Conservation (phyloP, 2,113 vertebrate genomes). For the Poecile atricapillus region DNA sequence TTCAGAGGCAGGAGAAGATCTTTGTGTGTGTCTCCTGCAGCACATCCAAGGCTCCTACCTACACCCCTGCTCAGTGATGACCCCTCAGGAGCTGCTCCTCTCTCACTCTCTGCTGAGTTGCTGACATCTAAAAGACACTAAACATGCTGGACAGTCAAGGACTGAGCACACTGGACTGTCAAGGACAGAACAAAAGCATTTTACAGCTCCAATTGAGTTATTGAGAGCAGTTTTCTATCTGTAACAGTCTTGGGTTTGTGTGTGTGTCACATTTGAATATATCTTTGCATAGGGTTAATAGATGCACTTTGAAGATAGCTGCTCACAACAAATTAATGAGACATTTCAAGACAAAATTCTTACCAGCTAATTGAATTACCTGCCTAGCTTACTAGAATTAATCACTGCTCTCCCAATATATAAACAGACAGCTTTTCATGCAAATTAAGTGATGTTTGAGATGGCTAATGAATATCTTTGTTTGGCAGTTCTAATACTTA, state of each 20-base stretch:
- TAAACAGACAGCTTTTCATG: slow-evolving; percentile 5
- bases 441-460: not conserved
- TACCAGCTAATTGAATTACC: slow-evolving; percentile 57
- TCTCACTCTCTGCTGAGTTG: not conserved
- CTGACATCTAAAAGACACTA: not conserved
- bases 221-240: not conserved
- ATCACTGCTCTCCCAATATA: not conserved
- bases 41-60: not conserved
- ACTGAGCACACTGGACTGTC: not conserved
- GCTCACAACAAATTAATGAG: slow-evolving; percentile 18
- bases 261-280: not conserved
- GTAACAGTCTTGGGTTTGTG: not conserved
- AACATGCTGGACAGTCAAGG: not conserved
- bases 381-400: slow-evolving; percentile 7
- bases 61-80: not conserved
- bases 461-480: not conserved
- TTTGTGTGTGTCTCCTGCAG: not conserved
- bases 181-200: not conserved
- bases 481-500: slow-evolving; percentile 6
- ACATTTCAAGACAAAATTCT: slow-evolving; percentile 33
- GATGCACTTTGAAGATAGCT: not conserved
- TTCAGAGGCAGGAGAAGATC: not conserved
- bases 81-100: not conserved
- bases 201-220: not conserved
- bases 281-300: not conserved